Conservation (phyloP, 2,797 vertebrate genomes). For the Menidia menidia region DNA sequence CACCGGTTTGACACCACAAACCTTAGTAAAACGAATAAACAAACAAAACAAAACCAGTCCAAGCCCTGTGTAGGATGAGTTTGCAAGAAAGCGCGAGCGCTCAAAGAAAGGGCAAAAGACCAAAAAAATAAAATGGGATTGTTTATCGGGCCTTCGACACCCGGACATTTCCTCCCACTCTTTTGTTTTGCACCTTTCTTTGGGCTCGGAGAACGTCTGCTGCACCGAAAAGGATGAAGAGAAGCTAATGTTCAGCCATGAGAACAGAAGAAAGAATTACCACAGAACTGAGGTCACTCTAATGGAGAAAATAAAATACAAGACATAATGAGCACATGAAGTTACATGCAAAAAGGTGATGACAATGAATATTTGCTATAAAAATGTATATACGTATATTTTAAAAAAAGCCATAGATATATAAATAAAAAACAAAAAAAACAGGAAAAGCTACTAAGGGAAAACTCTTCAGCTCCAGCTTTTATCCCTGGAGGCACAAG, state of each 20-base stretch:
- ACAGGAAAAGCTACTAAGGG: conserved; percentile 16
- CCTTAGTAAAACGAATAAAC: conserved; percentile 5
- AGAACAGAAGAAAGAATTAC: conserved; percentile 95
- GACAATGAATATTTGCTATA: conserved; percentile 74
- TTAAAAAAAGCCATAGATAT: conserved; percentile 53
- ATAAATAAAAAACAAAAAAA: conserved; percentile 40
- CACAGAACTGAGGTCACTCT: conserved; percentile 99
- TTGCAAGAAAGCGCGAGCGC: conserved; percentile 67
- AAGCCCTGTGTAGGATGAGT: conserved; percentile 62
- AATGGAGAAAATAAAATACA: conserved; percentile 99
- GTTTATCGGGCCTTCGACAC: not conserved
- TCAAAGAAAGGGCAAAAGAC: conserved; percentile 63
- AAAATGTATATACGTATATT: conserved; percentile 20
- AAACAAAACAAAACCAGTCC: conserved; percentile 4
- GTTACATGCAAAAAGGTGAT: conserved; percentile 94
- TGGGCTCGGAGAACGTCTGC: conserved; percentile 79
- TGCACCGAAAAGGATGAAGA: conserved; percentile 73
- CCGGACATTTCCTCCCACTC: conserved; percentile 83
- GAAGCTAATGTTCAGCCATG: conserved; percentile 88
- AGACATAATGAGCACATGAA: conserved; percentile 91
- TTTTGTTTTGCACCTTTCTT: conserved; percentile 79
- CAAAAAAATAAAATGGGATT: too few species aligned
- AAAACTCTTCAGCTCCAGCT: conserved; percentile 53
- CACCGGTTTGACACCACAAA: conserved; percentile 48
- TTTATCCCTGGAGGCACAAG: conserved; percentile 28